Base-by-base conservation (phyloP, 2,888 invertebrate genomes). In the Phalangium opilio region DNA sequence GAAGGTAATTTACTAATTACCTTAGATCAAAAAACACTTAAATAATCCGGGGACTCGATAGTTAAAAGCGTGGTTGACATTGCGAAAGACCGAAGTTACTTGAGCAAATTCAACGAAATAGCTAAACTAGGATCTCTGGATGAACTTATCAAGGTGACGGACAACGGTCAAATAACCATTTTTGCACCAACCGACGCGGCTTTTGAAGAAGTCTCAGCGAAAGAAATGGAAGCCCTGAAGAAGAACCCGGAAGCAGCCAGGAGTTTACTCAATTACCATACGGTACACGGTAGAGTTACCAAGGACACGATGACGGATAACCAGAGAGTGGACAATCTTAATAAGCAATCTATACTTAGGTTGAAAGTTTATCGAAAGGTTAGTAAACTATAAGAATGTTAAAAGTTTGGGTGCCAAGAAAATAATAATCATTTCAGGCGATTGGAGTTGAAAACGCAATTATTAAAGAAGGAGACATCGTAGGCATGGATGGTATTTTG, bases 141-240 rank as follows among this genome's bases (percentile, higher is more conserved):
- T 8, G 27, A 27, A 27, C 8, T 27, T 7, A 27, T 27, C 27
- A 27, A 27, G 8, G 27, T 27, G 27, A 27, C 27, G 4, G 27
- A 27, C 4, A 27, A 27, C 8, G 27, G 27, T 7, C 27, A 27
- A 50, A 61, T 63, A 55, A 71, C 73, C 2, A 46, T 72, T 40
- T 72, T 73, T 51, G 69, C 67, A 1, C 72, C 71, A 2, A 67
- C 67, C 19, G 69, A 71, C 52, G 63, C 63, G 12, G 72, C 72
- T 3, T 67, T 70, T 51, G 61, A 62, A 53, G 66, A 62, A 7
- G 49, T 66, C 47, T 60, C 64, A n/a, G 53, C 59, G 17, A 58
- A 56, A 15, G 55, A 60, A n/a, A 51, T 65, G 39, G 56, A 59
- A 3, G 57, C 59, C 21, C 58, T 66, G 17, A 57, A 59, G 34